Evolutionary conservation across 2,113 vertebrate species (phyloP).

Genomic region (Chaetorhynchus papuensis): DNA sequence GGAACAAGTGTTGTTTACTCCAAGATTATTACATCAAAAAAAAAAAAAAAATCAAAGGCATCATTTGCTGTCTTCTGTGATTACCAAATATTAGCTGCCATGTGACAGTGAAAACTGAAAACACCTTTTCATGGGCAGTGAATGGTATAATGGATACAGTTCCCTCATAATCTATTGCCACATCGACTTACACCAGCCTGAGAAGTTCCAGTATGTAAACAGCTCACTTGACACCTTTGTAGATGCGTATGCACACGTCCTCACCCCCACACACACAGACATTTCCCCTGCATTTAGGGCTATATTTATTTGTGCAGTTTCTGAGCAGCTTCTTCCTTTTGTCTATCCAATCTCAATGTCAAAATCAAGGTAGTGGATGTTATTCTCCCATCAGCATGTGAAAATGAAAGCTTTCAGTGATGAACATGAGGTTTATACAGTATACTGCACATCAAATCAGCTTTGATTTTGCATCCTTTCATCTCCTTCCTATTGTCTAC

Average conservation of each 20-base stretch:
- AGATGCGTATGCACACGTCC: not conserved
- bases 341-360: not conserved
- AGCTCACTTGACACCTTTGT: not conserved
- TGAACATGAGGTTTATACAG: accelerated
- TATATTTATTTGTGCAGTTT: not conserved
- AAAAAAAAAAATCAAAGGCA: not conserved
- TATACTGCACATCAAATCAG: not conserved
- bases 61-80: not conserved
- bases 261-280: not conserved
- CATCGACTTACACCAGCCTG: not conserved
- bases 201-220: not conserved
- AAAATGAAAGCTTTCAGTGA: not conserved
- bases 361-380: not conserved
- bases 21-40: not conserved
- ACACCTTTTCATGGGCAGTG: not conserved
- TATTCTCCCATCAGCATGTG: not conserved
- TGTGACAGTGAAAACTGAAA: not conserved
- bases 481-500: not conserved
- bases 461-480: not conserved
- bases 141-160: not conserved
- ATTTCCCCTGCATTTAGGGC: not conserved
- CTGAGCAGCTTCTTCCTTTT: not conserved
- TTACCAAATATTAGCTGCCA: not conserved
- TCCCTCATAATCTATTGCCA: not conserved
- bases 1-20: not conserved